These are phyloP conservation scores for Beroe ovata DNA, from an alignment of 37 sponge, comb jelly and placozoan genomes.

Conservation along the genomic window DNA sequence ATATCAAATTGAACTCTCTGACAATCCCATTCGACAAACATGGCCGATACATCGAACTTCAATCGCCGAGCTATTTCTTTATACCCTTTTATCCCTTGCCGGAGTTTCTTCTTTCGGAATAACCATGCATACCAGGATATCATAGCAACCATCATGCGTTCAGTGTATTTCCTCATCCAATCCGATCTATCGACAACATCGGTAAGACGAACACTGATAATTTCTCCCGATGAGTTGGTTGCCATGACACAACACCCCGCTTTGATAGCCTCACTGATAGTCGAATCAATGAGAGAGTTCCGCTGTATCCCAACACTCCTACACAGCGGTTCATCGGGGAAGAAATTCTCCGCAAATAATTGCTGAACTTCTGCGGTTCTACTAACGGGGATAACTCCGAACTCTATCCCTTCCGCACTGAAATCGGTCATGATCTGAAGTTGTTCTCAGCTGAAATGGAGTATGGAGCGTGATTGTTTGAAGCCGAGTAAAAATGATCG, in stretches of 20 bases:
- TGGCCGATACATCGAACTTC: not conserved
- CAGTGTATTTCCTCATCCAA: not conserved
- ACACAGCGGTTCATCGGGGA: not conserved
- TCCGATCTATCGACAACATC: not conserved
- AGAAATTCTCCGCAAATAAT: slow-evolving; percentile 9
- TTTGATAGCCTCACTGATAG: not conserved
- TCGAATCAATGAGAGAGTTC: not conserved
- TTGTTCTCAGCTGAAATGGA: too few relatives aligned
- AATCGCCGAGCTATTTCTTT: not conserved
- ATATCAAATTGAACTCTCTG: not conserved
- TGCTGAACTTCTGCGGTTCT: not conserved
- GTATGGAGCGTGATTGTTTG: too few relatives aligned
- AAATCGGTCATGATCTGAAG: not conserved
- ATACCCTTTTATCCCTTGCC: not conserved
- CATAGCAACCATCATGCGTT: not conserved
- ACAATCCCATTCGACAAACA: not conserved
- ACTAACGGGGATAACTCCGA: not conserved
- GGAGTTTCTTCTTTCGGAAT: not conserved
- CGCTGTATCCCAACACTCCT: not conserved
- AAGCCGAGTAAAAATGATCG: too few relatives aligned
- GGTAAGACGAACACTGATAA: not conserved
- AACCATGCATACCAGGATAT: not conserved
- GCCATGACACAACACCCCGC: slow-evolving; percentile 25
- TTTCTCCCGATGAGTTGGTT: not conserved
- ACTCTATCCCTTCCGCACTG: not conserved